These are phyloP conservation scores for Perognathus longimembris DNA, from an alignment of 2,113 vertebrate genomes.

Conservation along the genomic window DNA sequence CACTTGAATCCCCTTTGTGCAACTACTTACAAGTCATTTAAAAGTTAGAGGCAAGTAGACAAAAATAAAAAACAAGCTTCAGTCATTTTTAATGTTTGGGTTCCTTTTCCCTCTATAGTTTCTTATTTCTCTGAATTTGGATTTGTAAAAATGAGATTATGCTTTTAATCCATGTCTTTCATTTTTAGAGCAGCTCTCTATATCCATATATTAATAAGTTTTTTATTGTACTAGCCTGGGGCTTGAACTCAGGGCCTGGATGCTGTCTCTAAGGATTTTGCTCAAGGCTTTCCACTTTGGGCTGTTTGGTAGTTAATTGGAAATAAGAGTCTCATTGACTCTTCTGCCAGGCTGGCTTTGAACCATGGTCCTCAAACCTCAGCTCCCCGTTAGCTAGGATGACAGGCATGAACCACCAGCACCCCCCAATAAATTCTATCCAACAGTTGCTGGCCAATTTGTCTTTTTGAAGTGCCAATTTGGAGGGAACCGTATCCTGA, in stretches of 20 bases:
- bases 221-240: too few species aligned
- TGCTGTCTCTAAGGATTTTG: too few species aligned
- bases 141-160: slow-evolving; percentile 4
- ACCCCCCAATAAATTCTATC: background rate
- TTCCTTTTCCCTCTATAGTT: background rate
- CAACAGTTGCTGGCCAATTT: background rate
- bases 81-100: background rate
- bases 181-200: background rate
- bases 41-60: background rate
- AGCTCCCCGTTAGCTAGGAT: too few species aligned
- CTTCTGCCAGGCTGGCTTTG: too few species aligned
- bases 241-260: too few species aligned
- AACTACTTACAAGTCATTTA: too few species aligned
- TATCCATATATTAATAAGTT: background rate
- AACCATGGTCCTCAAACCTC: too few species aligned
- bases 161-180: background rate
- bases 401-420: too few species aligned
- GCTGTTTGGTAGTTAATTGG: too few species aligned
- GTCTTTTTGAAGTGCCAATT: background rate
- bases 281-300: too few species aligned
- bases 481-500: background rate
- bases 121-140: slow-evolving; percentile 32
- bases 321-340: too few species aligned
- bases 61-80: background rate
- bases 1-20: too few species aligned